Conservation (phyloP, 1,140 invertebrate genomes). For the Bombus picipes region DNA sequence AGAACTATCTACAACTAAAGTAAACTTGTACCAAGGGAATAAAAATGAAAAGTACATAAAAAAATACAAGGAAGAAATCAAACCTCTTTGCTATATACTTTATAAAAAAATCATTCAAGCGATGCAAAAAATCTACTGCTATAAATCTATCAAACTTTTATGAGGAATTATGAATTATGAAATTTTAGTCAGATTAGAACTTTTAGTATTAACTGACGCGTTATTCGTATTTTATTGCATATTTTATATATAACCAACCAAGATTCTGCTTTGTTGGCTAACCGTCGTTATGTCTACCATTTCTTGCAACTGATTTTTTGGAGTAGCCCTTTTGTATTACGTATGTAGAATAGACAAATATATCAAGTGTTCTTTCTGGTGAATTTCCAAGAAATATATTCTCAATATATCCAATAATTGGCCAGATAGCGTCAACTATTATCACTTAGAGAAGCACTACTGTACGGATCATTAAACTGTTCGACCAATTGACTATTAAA, state of each 20-base stretch:
- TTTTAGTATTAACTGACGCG: neutral
- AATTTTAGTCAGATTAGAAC: neutral
- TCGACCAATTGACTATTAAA: neutral
- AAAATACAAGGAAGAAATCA: neutral
- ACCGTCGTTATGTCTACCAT: neutral
- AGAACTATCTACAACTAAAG: too few relatives aligned
- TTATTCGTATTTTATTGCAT: neutral
- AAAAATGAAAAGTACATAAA: neutral
- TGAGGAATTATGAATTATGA: neutral
- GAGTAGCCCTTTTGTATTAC: neutral
- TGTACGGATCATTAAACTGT: neutral
- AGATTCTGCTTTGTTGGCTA: neutral
- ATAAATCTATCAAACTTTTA: neutral
- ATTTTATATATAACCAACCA: neutral
- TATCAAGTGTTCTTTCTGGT: neutral
- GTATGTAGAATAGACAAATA: neutral
- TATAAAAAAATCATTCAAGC: neutral
- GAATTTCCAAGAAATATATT: too few relatives aligned
- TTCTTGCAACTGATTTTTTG: neutral
- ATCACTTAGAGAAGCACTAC: neutral
- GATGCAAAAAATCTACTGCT: too few relatives aligned
- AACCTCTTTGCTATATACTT: neutral
- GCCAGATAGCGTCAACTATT: neutral
- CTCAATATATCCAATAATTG: neutral
- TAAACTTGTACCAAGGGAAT: neutral